phyloP scores from a whole-genome alignment of 2,113 vertebrate species.

The Bungarus multicinctus region DNA sequence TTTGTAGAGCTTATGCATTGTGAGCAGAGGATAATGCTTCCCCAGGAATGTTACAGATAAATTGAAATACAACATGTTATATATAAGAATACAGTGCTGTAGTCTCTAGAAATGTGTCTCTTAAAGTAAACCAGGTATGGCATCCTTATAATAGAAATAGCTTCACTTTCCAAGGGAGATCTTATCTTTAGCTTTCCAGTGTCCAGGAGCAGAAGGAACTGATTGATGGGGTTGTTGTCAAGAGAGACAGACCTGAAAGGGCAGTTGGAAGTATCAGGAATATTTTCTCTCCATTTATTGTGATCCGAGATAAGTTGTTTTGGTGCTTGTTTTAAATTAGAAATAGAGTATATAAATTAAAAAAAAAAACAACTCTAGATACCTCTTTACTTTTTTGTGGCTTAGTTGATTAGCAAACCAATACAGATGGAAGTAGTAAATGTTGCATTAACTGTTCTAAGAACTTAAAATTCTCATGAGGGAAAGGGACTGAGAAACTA shows the following conservation, averaged over 20 bases:
- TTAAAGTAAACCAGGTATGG: not conserved
- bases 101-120: not conserved
- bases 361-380: not conserved
- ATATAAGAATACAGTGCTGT: not conserved
- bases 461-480: not conserved
- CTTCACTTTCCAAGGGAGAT: not conserved
- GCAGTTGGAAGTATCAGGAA: not conserved
- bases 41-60: not conserved
- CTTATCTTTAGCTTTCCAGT: not conserved
- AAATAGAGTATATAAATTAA: not conserved
- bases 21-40: not conserved
- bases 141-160: not conserved
- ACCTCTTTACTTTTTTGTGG: not conserved
- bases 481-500: constrained; percentile 13
- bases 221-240: not conserved
- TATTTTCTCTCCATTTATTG: not conserved
- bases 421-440: not conserved
- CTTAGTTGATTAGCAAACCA: not conserved
- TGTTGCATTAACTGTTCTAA: not conserved
- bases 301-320: not conserved
- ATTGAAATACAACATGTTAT: not conserved
- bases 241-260: not conserved
- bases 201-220: not conserved
- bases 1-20: not conserved
- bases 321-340: not conserved